Evolutionary conservation across 2,797 vertebrate species (phyloP).

Genomic region (Siniperca obscura): DNA sequence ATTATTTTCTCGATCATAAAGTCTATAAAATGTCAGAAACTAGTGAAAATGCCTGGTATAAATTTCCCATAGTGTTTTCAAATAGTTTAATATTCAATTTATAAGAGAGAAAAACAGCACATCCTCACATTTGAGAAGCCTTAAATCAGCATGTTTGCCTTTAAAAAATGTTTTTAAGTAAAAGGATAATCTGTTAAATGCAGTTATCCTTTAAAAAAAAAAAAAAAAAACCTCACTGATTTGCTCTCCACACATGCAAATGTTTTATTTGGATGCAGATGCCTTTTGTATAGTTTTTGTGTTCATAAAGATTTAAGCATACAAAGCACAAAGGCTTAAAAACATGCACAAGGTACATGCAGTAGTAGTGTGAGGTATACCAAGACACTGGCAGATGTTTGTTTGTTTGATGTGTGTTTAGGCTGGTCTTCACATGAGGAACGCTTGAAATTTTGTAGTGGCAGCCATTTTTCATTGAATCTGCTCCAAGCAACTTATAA

Average conservation of each 20-base stretch:
- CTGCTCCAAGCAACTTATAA: conserved; percentile 12
- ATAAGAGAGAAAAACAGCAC: background rate
- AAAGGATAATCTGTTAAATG: background rate
- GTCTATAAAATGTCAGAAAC: background rate
- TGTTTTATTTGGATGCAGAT: conserved; percentile 3
- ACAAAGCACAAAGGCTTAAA: conserved; percentile 1
- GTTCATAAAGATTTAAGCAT: background rate
- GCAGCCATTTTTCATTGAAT: conserved; percentile 12
- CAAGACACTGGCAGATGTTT: conserved; percentile 2
- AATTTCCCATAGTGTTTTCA: background rate
- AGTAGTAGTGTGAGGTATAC: background rate
- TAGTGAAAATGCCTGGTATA: background rate
- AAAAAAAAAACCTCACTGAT: background rate
- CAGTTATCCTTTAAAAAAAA: background rate
- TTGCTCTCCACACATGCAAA: background rate
- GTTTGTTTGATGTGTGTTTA: conserved; percentile 10
- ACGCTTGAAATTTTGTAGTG: background rate
- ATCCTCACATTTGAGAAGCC: background rate
- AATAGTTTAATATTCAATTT: background rate
- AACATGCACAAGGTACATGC: background rate
- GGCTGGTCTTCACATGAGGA: background rate
- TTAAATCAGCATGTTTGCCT: background rate
- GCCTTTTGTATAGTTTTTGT: background rate
- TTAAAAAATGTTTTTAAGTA: background rate
- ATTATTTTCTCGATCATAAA: background rate